Evolutionary conservation across 1,140 invertebrate species (phyloP), one percentile per base, ranked within the genome.

Genomic region (Piezodorus guildinii): DNA sequence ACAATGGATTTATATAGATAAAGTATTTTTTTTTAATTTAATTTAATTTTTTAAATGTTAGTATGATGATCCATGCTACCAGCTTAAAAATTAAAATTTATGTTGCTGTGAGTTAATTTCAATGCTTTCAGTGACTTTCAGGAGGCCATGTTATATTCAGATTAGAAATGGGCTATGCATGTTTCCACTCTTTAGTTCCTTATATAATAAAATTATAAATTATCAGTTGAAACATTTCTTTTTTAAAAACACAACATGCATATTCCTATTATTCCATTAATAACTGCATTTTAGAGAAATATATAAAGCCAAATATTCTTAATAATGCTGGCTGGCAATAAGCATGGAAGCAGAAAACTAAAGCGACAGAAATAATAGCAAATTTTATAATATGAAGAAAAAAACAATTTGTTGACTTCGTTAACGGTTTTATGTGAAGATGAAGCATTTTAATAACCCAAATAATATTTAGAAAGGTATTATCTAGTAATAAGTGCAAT

Each of bases 331-430:
- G 52, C 52, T 56, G 52, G 23, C 52, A 23, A 56, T 56, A 56
- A 56, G 52, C 52, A 56, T 23, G 52, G 52, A 56, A 56, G 52
- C 52, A 25, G 52, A 56, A 56, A 23, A 25, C 23, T 17, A 56
- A 56, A 56, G 52, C 52, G 21, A 21, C 12, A 21, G n/a, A 49
- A 19, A 49, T 49, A 49, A 49, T 17, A 19, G 21, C 10, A 49
- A 10, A 21, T 49, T 5, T 49, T 19, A 19, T 17, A 10, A 21
- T 21, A 21, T 6, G 16, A 49, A n/a, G 5, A 8, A 21, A 49
- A 49, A 1, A 10, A 10, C 14, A 49, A 49, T 49, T 1, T 49
- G 2, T 49, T 19, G 14, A 56, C 9, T 4, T 56, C 23, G 12
- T 23, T 10, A 39, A 39, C 34, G 6, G 6, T 25, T 23, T 56